Evolutionary conservation across 2,888 invertebrate genomes (phyloP).

Genomic region (Cacoxenus indagator): DNA sequence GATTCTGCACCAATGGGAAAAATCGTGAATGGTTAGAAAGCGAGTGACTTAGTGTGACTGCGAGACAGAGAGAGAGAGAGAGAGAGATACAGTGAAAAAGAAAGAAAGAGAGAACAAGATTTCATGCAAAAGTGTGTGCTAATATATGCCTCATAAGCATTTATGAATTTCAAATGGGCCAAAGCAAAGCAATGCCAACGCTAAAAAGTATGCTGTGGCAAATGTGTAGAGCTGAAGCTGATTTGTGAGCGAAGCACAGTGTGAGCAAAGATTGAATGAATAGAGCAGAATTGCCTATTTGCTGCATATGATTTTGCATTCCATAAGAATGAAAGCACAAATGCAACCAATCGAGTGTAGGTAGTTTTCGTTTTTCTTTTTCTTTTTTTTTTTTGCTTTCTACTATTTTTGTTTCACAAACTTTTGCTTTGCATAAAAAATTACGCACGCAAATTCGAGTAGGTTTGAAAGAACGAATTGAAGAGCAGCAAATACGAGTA

Average conservation of each 20-base stretch:
- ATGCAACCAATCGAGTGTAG: neutral
- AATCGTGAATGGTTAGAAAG: neutral
- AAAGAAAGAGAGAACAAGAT: neutral
- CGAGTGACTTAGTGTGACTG: neutral
- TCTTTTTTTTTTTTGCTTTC: neutral
- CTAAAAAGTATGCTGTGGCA: conserved; percentile 36
- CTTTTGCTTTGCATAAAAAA: conserved; percentile 11
- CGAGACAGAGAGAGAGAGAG: neutral
- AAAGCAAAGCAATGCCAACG: conserved; percentile 49
- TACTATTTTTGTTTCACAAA: neutral
- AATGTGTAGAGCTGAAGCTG: neutral
- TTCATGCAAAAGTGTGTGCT: conserved; percentile 32
- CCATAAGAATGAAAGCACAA: neutral
- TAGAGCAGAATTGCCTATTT: neutral
- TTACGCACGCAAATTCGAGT: conserved; percentile 3
- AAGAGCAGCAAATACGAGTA: neutral
- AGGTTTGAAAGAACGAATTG: neutral
- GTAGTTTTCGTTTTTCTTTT: neutral
- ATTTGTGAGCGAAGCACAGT: neutral
- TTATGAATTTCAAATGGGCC: conserved; percentile 58
- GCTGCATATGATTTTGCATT: neutral
- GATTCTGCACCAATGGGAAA: conserved; percentile 36
- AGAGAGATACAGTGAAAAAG: neutral
- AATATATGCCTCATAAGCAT: conserved; percentile 47
- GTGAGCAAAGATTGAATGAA: no score